Evolutionary conservation across 2,797 vertebrate genomes (phyloP).

Genomic region (Phyllotis vaccarum): DNA sequence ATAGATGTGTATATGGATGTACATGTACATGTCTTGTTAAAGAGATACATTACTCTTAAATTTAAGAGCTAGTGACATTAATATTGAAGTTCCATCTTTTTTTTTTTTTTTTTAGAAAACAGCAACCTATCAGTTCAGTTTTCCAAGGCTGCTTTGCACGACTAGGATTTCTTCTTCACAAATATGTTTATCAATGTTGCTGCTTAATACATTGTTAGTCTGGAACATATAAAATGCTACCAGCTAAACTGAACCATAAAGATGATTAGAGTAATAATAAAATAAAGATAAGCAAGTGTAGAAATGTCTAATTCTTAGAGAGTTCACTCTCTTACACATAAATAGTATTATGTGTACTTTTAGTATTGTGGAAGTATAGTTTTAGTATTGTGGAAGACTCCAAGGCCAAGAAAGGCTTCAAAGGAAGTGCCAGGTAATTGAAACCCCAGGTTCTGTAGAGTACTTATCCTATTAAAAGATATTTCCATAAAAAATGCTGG

Average conservation of each 20-base stretch:
- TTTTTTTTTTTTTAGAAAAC: constrained; percentile 41
- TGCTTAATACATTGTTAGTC: background rate
- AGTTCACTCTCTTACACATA: background rate
- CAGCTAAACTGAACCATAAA: background rate
- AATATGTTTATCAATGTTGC: constrained; percentile 15
- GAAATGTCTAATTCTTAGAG: background rate
- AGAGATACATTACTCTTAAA: background rate
- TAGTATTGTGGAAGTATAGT: background rate
- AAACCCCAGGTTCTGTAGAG: background rate
- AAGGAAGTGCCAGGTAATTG: background rate
- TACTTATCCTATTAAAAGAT: background rate
- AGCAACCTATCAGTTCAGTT: background rate
- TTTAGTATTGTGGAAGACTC: background rate
- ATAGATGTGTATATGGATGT: background rate
- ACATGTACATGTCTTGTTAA: background rate
- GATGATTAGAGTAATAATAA: constrained; percentile 8
- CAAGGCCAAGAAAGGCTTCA: background rate
- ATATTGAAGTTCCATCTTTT: background rate
- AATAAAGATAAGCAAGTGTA: constrained; percentile 7
- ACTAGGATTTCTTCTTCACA: background rate
- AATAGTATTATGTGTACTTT: too few relatives aligned
- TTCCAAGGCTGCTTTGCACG: background rate
- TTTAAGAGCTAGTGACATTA: background rate
- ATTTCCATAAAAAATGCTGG: background rate
- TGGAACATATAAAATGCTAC: background rate